Conservation (phyloP, 37 sponge, comb jelly and placozoan species). For the Chondrilla cf. caribensis region DNA sequence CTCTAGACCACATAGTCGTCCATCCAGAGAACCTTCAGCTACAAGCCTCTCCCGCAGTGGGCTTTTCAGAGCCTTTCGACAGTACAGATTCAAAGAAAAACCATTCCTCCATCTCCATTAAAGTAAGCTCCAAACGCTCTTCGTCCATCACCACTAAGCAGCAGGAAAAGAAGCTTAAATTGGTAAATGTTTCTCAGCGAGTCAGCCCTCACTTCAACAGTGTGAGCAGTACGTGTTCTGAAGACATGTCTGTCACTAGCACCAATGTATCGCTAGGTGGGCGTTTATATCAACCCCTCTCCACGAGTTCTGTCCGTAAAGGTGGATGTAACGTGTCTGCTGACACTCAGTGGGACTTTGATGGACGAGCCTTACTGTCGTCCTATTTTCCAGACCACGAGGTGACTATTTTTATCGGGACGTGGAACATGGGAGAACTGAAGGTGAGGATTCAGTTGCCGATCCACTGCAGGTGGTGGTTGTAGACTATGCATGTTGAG, state of each 20-base stretch:
- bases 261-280: no score
- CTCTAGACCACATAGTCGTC: not conserved
- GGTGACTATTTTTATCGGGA: conserved; percentile 56
- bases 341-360: conserved; percentile 34
- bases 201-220: not conserved
- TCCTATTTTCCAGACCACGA: conserved; percentile 64
- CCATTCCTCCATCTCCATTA: not conserved
- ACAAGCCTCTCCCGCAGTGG: not conserved
- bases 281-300: conserved; percentile 16
- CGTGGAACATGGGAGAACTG: conserved; percentile 87
- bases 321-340: conserved; percentile 35
- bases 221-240: not conserved
- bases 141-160: not conserved
- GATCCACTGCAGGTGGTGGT: not conserved
- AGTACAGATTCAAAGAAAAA: not conserved
- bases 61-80: not conserved
- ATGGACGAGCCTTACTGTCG: conserved; percentile 27
- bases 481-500: not conserved
- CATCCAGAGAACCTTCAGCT: not conserved
- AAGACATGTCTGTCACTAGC: not conserved
- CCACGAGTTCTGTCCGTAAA: conserved; percentile 37
- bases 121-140: not conserved
- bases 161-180: not conserved
- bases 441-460: conserved; percentile 46
- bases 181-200: not conserved